Percentiles rank a stretch among this genome's conserved stretches.
Evolutionary conservation across 2,888 invertebrate species (phyloP).

Genomic region (Hermaeophaga mercurialis): DNA sequence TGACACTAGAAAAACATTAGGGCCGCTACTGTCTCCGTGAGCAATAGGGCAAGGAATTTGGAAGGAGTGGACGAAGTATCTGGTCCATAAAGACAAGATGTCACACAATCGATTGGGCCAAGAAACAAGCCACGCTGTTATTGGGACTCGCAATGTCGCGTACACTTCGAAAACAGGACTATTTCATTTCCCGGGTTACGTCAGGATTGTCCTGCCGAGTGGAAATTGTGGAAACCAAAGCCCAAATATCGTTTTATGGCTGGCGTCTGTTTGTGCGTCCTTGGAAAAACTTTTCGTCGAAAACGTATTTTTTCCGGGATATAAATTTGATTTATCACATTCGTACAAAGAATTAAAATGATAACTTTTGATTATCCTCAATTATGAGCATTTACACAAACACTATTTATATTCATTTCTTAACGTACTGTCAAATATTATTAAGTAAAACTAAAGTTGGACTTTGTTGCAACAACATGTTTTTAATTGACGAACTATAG

Average conservation of each 20-base stretch:
- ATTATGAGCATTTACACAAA: too few species aligned
- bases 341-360: too few species aligned
- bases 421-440: too few species aligned
- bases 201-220: conserved; percentile 33
- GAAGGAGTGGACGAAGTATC: conserved; percentile 47
- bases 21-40: conserved; percentile 18
- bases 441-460: too few species aligned
- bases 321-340: too few species aligned
- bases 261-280: conserved; percentile 11
- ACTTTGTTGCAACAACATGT: too few species aligned
- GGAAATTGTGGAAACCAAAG: conserved; percentile 11
- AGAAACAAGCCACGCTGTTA: conserved; percentile 53
- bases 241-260: conserved; percentile 6
- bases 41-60: conserved; percentile 50
- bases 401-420: too few species aligned
- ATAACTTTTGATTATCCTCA: too few species aligned
- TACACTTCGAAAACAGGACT: conserved; percentile 55
- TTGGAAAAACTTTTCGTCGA: not conserved
- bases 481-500: too few species aligned
- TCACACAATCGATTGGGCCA: conserved; percentile 57
- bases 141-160: conserved; percentile 51
- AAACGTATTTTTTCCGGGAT: too few species aligned
- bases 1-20: too few species aligned
- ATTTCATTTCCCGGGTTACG: conserved; percentile 49
- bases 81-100: conserved; percentile 57